A percentile compares a stretch with the other conserved stretches of the same genome.
Conservation (phyloP, 2,113 vertebrate species). For the Salminus brasiliensis region DNA sequence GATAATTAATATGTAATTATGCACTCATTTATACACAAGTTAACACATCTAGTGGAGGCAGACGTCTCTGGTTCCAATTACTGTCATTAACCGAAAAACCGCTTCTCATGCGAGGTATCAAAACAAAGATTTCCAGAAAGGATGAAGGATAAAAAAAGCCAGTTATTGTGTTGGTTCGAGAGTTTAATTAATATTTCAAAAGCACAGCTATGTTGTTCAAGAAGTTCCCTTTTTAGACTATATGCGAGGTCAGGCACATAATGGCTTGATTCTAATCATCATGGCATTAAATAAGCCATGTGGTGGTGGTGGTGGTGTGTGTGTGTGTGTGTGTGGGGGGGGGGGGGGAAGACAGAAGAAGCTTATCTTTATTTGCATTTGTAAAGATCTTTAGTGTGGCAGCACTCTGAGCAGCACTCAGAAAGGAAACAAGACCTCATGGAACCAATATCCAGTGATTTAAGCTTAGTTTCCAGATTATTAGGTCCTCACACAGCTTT, state of each 20-base stretch:
- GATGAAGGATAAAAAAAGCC: slow-evolving; percentile 52
- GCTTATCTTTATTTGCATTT: no score
- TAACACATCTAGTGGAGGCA: slow-evolving; percentile 64
- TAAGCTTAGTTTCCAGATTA: no score
- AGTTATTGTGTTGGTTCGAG: slow-evolving; percentile 40
- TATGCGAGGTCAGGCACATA: not conserved
- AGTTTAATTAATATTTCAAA: slow-evolving; percentile 43
- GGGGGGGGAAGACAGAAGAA: no score
- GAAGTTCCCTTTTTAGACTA: not conserved
- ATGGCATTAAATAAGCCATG: not conserved
- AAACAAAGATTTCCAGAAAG: slow-evolving; percentile 57
- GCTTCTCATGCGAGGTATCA: slow-evolving; percentile 49
- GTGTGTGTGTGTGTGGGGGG: no score
- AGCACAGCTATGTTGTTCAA: slow-evolving; percentile 1
- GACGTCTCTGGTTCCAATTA: slow-evolving; percentile 60
- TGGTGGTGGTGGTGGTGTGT: no score
- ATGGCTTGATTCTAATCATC: not conserved
- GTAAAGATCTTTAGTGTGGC: no score
- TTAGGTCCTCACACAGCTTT: no score
- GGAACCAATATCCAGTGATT: no score
- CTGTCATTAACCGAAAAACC: slow-evolving; percentile 57
- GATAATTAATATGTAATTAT: slow-evolving; percentile 71
- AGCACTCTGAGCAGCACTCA: no score
- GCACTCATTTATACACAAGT: slow-evolving; percentile 67
- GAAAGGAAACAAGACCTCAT: no score